Evolutionary conservation across 2,888 invertebrate genomes (phyloP).

Genomic region (Graphium colonna): DNA sequence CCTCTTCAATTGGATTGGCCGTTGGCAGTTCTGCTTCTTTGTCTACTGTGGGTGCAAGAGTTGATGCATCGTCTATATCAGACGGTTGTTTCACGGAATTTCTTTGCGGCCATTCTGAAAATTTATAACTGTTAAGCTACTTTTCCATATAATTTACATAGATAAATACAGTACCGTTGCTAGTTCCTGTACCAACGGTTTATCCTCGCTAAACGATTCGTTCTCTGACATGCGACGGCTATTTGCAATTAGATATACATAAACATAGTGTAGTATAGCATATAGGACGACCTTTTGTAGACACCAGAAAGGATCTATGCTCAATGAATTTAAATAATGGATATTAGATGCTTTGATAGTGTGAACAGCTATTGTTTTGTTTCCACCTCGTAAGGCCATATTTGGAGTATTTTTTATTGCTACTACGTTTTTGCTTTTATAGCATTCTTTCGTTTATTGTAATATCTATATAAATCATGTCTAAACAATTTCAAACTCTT

Average conservation of each 20-base stretch:
- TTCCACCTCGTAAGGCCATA: background rate
- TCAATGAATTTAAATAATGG: constrained; percentile 6
- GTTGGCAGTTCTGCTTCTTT: constrained; percentile 7
- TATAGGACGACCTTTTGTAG: constrained; percentile 3
- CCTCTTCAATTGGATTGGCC: constrained; percentile 23
- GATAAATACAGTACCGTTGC: background rate
- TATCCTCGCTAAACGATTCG: background rate
- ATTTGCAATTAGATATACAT: background rate
- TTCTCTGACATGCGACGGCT: background rate
- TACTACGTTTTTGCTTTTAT: too few species aligned
- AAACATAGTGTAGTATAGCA: background rate
- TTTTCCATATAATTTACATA: too few species aligned
- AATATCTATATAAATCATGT: too few species aligned
- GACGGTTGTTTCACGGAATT: constrained; percentile 61
- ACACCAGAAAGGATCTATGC: constrained; percentile 2
- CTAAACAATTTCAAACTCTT: too few species aligned
- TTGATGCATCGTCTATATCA: constrained; percentile 31
- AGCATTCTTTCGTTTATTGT: too few species aligned
- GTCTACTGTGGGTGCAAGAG: constrained; percentile 27
- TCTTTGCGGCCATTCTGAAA: constrained; percentile 61
- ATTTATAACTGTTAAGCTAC: background rate
- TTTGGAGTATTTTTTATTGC: too few species aligned
- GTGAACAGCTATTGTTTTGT: constrained; percentile 3
- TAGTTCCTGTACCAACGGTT: too few species aligned
- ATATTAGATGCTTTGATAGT: constrained; percentile 7